phyloP scores from a whole-genome alignment of 2,797 vertebrate species.

The Acrossocheilus fasciatus region DNA sequence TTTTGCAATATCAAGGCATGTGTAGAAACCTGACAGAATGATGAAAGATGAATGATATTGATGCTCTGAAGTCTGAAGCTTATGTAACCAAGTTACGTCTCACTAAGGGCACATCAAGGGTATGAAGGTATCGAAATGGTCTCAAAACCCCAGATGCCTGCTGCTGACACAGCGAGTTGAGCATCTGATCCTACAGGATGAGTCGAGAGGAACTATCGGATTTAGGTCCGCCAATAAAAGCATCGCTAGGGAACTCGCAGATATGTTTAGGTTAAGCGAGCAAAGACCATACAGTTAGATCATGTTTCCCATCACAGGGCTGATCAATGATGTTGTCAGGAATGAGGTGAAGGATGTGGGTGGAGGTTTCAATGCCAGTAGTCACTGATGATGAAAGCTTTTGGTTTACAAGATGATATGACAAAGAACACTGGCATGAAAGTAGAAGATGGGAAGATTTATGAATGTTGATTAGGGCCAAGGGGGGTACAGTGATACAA shows the following conservation, averaged over 20 bases:
- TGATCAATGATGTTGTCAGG: background rate
- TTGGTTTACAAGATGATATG: conserved; percentile 6
- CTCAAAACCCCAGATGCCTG: background rate
- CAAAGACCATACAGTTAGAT: background rate
- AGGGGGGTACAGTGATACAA: background rate
- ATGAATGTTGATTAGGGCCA: no score
- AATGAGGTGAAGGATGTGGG: background rate
- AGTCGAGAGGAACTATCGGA: background rate
- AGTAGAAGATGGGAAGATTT: background rate
- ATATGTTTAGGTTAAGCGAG: background rate
- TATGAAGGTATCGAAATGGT: background rate
- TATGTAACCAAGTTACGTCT: background rate
- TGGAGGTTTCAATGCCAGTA: background rate
- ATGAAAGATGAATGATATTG: background rate
- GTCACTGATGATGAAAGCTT: background rate
- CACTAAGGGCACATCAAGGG: background rate
- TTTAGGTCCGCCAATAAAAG: background rate
- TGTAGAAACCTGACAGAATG: background rate
- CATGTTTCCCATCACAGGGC: background rate
- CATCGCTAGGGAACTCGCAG: background rate
- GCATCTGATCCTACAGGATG: background rate
- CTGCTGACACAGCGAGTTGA: background rate
- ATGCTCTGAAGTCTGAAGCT: background rate
- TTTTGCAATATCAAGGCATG: background rate
- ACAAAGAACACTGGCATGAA: background rate